Evolutionary conservation across 2,888 invertebrate genomes (phyloP).

Genomic region (Tipula vernalis): DNA sequence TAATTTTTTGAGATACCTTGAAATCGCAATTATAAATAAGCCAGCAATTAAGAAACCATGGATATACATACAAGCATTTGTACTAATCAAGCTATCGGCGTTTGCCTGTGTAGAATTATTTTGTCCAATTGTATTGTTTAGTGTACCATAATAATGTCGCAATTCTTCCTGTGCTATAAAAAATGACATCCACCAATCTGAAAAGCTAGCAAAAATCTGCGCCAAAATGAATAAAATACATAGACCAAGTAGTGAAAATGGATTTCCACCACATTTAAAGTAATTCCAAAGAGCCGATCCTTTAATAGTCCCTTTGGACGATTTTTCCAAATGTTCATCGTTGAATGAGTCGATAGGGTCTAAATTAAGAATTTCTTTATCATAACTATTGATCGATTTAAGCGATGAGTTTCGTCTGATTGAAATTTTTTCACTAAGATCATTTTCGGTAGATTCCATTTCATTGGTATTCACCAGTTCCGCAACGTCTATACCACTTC

Average conservation of each 20-base stretch:
- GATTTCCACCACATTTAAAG: constrained; percentile 41
- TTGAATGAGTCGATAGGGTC: constrained; percentile 21
- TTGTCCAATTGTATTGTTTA: neutral
- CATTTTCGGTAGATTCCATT: constrained; percentile 28
- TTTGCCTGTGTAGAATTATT: neutral
- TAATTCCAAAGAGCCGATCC: constrained; percentile 37
- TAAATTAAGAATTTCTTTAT: constrained; percentile 20
- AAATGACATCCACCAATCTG: constrained; percentile 58
- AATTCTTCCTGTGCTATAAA: constrained; percentile 33
- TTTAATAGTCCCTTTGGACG: constrained; percentile 34
- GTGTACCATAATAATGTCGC: constrained; percentile 15
- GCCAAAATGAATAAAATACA: constrained; percentile 40
- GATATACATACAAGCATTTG: constrained; percentile 44
- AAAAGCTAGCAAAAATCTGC: constrained; percentile 46
- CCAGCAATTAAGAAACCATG: constrained; percentile 43
- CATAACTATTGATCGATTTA: neutral
- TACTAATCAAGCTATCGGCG: constrained; percentile 18
- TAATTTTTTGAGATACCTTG: neutral
- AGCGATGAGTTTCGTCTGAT: constrained; percentile 22
- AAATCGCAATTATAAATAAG: constrained; percentile 43
- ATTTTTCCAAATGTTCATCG: constrained; percentile 27
- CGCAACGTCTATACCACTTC: constrained; percentile 39
- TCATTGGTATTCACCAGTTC: constrained; percentile 35
- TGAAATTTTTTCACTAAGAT: constrained; percentile 17
- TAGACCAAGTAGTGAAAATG: constrained; percentile 34